A percentile compares a stretch with the other conserved stretches of the same genome.
Evolutionary conservation across 2,797 vertebrate genomes (phyloP).

Genomic region (Sebastes trivittatus): DNA sequence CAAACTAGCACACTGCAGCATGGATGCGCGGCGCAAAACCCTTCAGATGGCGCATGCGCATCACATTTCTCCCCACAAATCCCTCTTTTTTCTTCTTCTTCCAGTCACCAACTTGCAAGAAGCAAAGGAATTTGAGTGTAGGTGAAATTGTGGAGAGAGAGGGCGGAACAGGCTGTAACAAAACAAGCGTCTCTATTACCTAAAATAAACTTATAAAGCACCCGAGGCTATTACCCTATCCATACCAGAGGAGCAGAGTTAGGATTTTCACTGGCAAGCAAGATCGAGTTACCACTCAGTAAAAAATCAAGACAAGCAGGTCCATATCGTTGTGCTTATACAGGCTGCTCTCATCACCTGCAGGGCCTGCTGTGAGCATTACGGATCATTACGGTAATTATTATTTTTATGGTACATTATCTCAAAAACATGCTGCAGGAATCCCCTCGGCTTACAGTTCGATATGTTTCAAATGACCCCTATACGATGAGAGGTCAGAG

Average conservation of each 20-base stretch:
- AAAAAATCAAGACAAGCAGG: conserved; percentile 75
- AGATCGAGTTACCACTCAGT: conserved; percentile 76
- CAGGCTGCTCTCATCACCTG: conserved; percentile 78
- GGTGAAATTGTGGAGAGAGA: conserved; percentile 79
- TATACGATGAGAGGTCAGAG: conserved; percentile 36
- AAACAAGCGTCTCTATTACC: conserved; percentile 91
- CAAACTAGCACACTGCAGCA: conserved; percentile 59
- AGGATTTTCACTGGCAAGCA: conserved; percentile 73
- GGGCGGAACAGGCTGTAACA: conserved; percentile 84
- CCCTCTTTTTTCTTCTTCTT: conserved; percentile 29
- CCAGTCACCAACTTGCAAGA: conserved; percentile 71
- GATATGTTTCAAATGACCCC: conserved; percentile 35
- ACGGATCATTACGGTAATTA: conserved; percentile 68
- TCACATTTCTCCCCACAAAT: conserved; percentile 73
- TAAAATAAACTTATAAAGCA: conserved; percentile 93
- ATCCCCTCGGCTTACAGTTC: conserved; percentile 30
- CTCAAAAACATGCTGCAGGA: conserved; percentile 56
- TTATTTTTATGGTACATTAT: conserved; percentile 72
- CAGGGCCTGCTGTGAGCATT: conserved; percentile 60
- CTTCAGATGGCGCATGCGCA: conserved; percentile 89
- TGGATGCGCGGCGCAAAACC: conserved; percentile 78
- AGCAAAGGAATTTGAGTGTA: conserved; percentile 61
- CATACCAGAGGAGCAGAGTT: conserved; percentile 76
- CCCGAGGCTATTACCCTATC: conserved; percentile 87
- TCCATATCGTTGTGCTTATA: conserved; percentile 69